Conservation (phyloP, 2,888 invertebrate species). For the Leptothorax acervorum region DNA sequence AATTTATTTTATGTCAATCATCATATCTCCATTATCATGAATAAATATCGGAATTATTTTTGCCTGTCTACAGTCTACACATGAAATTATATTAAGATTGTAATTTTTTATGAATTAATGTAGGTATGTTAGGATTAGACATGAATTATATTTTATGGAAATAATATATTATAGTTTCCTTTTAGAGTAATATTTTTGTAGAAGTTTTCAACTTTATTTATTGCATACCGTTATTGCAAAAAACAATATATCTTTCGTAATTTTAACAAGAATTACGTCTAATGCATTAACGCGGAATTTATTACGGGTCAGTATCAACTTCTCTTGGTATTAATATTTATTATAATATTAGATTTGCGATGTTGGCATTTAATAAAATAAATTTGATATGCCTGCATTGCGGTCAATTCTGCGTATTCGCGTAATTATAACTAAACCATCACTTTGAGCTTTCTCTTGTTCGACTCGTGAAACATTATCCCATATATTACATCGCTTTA, state of each 20-base stretch:
- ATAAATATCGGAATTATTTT: neutral
- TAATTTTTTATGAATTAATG: neutral
- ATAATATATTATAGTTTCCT: neutral
- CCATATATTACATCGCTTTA: slow-evolving; percentile 49
- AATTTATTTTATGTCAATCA: neutral
- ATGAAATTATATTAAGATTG: neutral
- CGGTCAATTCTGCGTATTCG: slow-evolving; percentile 22
- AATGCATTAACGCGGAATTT: slow-evolving; percentile 6
- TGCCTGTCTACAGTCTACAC: neutral
- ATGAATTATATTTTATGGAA: neutral
- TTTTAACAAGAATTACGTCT: neutral
- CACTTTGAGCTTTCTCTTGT: slow-evolving; percentile 41
- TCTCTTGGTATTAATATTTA: slow-evolving; percentile 20
- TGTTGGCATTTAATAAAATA: slow-evolving; percentile 35
- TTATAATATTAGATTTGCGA: slow-evolving; percentile 31
- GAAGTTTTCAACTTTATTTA: neutral
- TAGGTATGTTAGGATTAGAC: neutral
- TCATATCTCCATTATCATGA: neutral
- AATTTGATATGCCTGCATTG: slow-evolving; percentile 38
- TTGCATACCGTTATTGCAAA: neutral
- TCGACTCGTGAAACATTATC: slow-evolving; percentile 55
- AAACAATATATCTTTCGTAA: neutral
- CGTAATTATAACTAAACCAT: slow-evolving; percentile 35
- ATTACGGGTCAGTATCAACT: neutral
- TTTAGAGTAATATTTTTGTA: neutral